These are phyloP conservation scores for Lycaon pictus DNA, from an alignment of 2,113 vertebrate species.

Conservation along the genomic window DNA sequence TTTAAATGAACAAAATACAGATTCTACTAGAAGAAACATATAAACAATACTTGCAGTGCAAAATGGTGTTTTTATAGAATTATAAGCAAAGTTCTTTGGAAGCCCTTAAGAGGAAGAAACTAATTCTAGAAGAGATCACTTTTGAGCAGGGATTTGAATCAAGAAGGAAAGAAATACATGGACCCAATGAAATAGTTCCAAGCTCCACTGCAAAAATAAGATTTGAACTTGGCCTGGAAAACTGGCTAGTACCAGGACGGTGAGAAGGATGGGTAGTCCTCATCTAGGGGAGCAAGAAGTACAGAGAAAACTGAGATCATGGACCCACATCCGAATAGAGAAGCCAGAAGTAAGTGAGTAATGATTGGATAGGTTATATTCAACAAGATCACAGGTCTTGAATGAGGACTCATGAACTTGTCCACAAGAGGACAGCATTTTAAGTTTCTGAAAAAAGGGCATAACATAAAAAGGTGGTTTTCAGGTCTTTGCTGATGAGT, in stretches of 20 bases:
- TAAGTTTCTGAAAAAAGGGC: neutral
- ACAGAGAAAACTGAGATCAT: neutral
- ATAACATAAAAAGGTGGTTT: neutral
- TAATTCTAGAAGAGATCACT: neutral
- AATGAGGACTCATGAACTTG: neutral
- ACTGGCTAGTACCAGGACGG: neutral
- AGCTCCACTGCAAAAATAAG: neutral
- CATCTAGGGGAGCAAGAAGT: neutral
- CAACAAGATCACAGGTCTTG: neutral
- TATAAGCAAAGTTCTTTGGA: constrained; percentile 31
- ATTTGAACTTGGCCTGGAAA: neutral
- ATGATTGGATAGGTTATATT: neutral
- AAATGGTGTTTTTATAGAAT: neutral
- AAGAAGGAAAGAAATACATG: neutral
- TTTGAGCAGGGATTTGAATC: neutral
- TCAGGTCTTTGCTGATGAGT: neutral
- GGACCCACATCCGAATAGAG: neutral
- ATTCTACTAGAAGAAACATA: neutral
- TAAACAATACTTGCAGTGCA: neutral
- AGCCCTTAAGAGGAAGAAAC: neutral
- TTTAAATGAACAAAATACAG: constrained; percentile 30
- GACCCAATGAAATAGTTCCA: neutral
- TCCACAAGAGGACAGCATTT: neutral
- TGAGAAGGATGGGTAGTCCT: neutral
- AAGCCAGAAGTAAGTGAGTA: neutral